Evolutionary conservation across 2,888 invertebrate genomes (phyloP), one percentile per base, ranked within the genome.

Genomic region (Zygogramma bicolorata): DNA sequence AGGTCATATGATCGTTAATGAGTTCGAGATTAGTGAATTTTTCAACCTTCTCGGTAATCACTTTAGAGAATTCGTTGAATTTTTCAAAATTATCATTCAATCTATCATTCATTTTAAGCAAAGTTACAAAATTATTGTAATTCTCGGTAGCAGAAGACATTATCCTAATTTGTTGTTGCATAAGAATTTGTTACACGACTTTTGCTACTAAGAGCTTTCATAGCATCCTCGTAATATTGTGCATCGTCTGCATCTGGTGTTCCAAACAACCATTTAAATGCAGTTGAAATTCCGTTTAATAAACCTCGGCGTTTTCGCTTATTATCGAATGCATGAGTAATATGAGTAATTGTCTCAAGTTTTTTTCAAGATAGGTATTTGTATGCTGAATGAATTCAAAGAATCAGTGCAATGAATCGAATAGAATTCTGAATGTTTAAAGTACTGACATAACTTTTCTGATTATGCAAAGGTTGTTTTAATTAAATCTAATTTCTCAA

Each of bases 221-320:
- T n/a, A n/a, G n/a, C n/a, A n/a, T 58, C 58, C n/a, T 7, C 5
- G 4, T 8, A 5, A 27, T 20, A 58, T 58, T 31, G 3, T 3
- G 27, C 59, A 18, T 15, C 59, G n/a, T 31, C 27, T 6, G 18
- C 27, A 31, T 10, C 31, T 59, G 59, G 59, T n/a, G 59, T 59
- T 7, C 57, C 29, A 18, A 59, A 59, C 18, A 58, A 18, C 27
- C n/a, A 59, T 59, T 59, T n/a, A n/a, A n/a, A n/a, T n/a, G n/a
- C 59, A 15, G 59, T 59, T 29, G 31, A 59, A 10, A 31, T 31
- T 7, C 31, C 59, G 7, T 31, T 27, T 6, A 59, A 59, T 13
- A 58, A 25, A 20, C 58, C 22, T 1, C 58, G 22, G 10, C 27
- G 13, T 8, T n/a, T 27, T 7, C 22, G 7, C 22, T 22, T 58